A percentile compares a stretch with the other conserved stretches of the same genome.
Conservation (phyloP, 2,113 vertebrate genomes). For the Onychostoma macrolepis region DNA sequence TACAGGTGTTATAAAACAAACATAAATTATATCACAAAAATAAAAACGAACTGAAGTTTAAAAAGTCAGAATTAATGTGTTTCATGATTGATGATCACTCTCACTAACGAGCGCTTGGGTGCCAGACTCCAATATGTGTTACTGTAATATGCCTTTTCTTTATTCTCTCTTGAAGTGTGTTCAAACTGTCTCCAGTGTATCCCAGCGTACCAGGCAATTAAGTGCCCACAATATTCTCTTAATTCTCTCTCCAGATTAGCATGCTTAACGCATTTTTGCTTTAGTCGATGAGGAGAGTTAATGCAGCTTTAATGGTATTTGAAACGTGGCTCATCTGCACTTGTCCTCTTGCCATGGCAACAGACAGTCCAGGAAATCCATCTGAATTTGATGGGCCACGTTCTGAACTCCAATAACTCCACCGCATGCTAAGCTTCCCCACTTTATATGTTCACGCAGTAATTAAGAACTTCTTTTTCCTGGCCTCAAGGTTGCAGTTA, state of each 20-base stretch:
- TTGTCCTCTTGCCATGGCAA: conserved; percentile 46
- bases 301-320: conserved; percentile 47
- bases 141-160: not conserved
- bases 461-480: conserved; percentile 45
- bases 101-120: not conserved
- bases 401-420: conserved; percentile 15
- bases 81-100: not conserved
- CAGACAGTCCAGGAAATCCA: conserved; percentile 38
- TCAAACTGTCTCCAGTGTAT: conserved; percentile 16
- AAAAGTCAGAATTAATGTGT: not conserved
- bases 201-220: conserved; percentile 11
- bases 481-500: conserved; percentile 32
- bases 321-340: conserved; percentile 25
- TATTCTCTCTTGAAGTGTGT: not conserved
- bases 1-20: too few species aligned
- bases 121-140: not conserved
- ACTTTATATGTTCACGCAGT: conserved; percentile 14
- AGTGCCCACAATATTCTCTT: conserved; percentile 16
- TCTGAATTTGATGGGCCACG: not conserved
- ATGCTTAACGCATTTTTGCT: conserved; percentile 11
- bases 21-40: too few species aligned
- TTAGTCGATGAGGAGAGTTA: conserved; percentile 33
- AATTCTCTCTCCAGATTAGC: conserved; percentile 17
- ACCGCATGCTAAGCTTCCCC: conserved; percentile 14
- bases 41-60: not conserved